Conservation (phyloP, 2,113 vertebrate genomes). For the Erinaceus europaeus region DNA sequence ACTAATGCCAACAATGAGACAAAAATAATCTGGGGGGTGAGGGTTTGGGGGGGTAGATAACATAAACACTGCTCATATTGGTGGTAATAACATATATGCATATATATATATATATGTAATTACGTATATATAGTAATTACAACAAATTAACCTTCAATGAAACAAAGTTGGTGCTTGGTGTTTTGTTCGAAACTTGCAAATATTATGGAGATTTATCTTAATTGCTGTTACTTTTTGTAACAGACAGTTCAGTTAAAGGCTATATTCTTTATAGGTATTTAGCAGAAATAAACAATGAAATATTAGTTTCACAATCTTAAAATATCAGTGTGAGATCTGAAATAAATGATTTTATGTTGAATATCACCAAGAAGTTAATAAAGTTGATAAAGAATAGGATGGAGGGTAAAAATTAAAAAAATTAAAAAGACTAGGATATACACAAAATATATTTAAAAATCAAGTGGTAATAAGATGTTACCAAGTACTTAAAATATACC, state of each 20-base stretch:
- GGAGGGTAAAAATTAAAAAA: too few relatives aligned
- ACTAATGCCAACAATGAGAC: background rate
- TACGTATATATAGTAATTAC: background rate
- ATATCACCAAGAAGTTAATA: background rate
- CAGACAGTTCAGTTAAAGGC: background rate
- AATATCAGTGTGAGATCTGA: background rate
- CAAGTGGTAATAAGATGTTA: background rate
- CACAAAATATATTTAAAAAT: background rate
- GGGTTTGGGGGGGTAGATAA: too few relatives aligned
- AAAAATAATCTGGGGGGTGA: background rate
- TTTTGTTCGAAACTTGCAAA: background rate
- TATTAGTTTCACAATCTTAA: constrained; percentile 11
- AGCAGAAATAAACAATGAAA: background rate
- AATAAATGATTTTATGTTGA: background rate
- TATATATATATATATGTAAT: too few relatives aligned
- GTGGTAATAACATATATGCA: too few relatives aligned
- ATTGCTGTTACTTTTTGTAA: background rate
- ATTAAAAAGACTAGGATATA: background rate
- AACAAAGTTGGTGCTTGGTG: background rate
- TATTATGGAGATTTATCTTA: background rate
- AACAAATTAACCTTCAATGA: background rate
- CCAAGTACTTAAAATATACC: constrained; percentile 13
- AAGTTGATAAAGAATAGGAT: too few relatives aligned
- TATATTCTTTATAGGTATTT: background rate
- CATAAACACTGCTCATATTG: background rate